These are phyloP conservation scores for Luscinia luscinia DNA, from an alignment of 2,797 vertebrate genomes.

Conservation along the genomic window DNA sequence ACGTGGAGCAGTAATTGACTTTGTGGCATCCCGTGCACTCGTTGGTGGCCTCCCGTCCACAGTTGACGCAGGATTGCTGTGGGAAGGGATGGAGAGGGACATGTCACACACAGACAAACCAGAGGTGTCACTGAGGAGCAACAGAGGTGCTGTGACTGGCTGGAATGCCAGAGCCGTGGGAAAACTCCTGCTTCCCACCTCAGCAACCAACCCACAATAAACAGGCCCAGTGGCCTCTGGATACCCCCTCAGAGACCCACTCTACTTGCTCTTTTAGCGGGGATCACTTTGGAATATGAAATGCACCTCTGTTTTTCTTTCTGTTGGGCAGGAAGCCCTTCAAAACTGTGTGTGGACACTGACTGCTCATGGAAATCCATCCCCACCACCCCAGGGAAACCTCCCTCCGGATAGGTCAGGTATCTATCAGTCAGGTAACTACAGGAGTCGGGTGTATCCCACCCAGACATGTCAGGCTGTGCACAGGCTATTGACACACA, in stretches of 20 bases:
- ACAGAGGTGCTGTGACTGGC: fast-evolving
- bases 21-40: conserved; percentile 97
- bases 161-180: neutral
- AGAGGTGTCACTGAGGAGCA: fast-evolving
- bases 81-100: neutral
- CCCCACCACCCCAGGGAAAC: neutral
- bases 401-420: fast-evolving
- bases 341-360: neutral
- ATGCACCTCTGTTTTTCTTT: neutral
- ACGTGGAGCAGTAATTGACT: conserved; percentile 97
- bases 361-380: neutral
- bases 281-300: neutral
- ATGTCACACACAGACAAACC: neutral
- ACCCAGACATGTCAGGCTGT: neutral
- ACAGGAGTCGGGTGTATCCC: neutral
- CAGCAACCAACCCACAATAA: neutral
- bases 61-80: conserved; percentile 96
- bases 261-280: neutral
- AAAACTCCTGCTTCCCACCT: neutral
- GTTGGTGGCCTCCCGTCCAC: conserved; percentile 90
- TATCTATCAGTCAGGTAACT: neutral
- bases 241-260: neutral
- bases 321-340: neutral
- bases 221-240: neutral
- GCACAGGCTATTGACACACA: neutral